Percentiles rank a stretch among this genome's conserved stretches.
Conservation (phyloP, 2,113 vertebrate genomes). For the Hippocampus mohnikei region DNA sequence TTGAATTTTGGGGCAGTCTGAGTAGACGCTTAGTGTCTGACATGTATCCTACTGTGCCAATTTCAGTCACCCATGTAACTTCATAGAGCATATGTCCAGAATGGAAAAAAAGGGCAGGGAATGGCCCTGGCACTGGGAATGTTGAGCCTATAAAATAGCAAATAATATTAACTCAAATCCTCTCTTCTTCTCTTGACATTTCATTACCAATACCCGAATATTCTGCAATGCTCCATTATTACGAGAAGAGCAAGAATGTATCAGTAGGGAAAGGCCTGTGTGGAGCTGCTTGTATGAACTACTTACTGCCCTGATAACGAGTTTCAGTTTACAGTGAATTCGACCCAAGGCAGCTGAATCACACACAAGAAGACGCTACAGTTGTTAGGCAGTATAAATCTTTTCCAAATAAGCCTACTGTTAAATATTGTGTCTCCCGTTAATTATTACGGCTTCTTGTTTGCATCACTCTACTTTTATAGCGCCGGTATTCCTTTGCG, state of each 20-base stretch:
- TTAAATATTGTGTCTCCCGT: constrained; percentile 28
- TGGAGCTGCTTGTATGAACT: constrained; percentile 20
- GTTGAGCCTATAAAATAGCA: constrained; percentile 52
- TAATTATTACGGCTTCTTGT: not conserved
- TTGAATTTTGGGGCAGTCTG: constrained; percentile 7
- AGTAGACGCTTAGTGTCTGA: constrained; percentile 11
- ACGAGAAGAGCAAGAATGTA: not conserved
- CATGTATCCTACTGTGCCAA: constrained; percentile 17
- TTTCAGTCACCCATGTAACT: constrained; percentile 46
- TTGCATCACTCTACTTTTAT: not conserved
- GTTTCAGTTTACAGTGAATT: constrained; percentile 8
- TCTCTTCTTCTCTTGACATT: constrained; percentile 23
- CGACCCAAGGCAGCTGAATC: constrained; percentile 5
- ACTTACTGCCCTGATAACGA: constrained; percentile 28
- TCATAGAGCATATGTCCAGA: constrained; percentile 55
- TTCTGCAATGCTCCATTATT: constrained; percentile 8
- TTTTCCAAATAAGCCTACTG: not conserved
- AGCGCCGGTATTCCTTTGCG: constrained; percentile 13
- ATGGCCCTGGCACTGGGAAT: constrained; percentile 21
- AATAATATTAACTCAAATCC: constrained; percentile 42
- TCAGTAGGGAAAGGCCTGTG: not conserved
- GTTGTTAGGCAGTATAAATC: not conserved
- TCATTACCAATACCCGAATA: constrained; percentile 51
- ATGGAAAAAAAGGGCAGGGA: constrained; percentile 22
- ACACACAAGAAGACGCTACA: not conserved